Base-by-base conservation (phyloP, 2,888 invertebrate species). In the Cryptus armator region DNA sequence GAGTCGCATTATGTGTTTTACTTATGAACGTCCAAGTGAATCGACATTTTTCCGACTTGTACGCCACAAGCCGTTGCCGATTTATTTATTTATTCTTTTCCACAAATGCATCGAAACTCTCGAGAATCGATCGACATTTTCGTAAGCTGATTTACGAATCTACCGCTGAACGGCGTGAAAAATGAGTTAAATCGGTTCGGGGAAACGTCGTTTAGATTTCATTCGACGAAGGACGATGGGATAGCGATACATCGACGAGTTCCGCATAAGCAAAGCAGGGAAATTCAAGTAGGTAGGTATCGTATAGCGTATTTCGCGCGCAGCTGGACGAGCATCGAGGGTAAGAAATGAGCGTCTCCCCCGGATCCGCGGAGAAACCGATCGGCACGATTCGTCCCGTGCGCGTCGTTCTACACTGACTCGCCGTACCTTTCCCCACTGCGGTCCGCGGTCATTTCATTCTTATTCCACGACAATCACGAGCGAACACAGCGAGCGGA, bases 261-360 rank as follows among this genome's bases (percentile, higher is more conserved):
- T 37, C 16, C 51, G 74, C 29, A 43, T 5, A 48, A 51, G 64
- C 43, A 16, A 79, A 64, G 64, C 70, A 81, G 81, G 74, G 24
- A 74, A 81, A 84, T 75, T 32, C 62, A 62, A 70, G 78, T 56
- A 29, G 44, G 51, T 64, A 10, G 44, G 66, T 9, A 16, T 48
- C 48, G 66, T 53, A 44, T 12, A 51, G 37, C 59, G 56, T 19
- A 43, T 24, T 64, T 19, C 24, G 29, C 19, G 29, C 19, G 43
- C 48, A 64, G 43, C 29, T 16, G 46, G 70, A 48, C 46, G 67
- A 71, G 70, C 19, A 71, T 53, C 29, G 53, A 10, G 72, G 70
- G 67, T 71, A 71, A 84, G 81, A 81, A 84, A 90, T 89, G 87
- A 90, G 24, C 75, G 71, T 81, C 46, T 44, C 59, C 24, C 24